phyloP scores from a whole-genome alignment of 2,113 vertebrate genomes.

The Oceanites oceanicus region DNA sequence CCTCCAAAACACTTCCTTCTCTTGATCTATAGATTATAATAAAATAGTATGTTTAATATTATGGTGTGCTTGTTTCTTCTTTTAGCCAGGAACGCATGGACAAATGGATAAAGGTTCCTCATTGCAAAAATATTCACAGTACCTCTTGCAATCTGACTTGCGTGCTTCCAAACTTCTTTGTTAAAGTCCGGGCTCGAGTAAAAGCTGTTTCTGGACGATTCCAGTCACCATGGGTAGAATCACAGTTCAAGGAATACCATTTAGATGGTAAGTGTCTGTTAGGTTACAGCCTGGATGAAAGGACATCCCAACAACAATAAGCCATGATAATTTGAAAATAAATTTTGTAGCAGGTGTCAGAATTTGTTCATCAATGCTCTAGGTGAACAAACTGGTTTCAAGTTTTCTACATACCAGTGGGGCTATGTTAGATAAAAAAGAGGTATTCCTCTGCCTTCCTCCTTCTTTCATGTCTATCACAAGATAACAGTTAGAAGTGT shows the following conservation, averaged over 20 bases:
- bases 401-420: background rate
- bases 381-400: background rate
- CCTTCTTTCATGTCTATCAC: background rate
- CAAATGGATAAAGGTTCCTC: constrained; percentile 50
- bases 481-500: background rate
- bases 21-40: background rate
- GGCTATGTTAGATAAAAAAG: background rate
- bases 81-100: background rate
- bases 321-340: background rate
- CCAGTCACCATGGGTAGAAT: constrained; percentile 38
- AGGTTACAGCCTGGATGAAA: background rate
- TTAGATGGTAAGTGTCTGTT: constrained; percentile 55
- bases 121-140: constrained; percentile 31
- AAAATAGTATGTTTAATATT: background rate
- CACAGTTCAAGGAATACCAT: constrained; percentile 52
- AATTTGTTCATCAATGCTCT: background rate
- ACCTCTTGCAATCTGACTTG: constrained; percentile 70
- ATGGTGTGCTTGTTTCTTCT: background rate
- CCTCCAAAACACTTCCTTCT: background rate
- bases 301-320: background rate
- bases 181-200: constrained; percentile 56
- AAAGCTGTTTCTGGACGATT: background rate
- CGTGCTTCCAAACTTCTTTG: constrained; percentile 29
- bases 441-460: background rate
- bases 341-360: background rate